phyloP scores from a whole-genome alignment of 2,888 invertebrate genomes.

The Ormyrus nitidulus region DNA sequence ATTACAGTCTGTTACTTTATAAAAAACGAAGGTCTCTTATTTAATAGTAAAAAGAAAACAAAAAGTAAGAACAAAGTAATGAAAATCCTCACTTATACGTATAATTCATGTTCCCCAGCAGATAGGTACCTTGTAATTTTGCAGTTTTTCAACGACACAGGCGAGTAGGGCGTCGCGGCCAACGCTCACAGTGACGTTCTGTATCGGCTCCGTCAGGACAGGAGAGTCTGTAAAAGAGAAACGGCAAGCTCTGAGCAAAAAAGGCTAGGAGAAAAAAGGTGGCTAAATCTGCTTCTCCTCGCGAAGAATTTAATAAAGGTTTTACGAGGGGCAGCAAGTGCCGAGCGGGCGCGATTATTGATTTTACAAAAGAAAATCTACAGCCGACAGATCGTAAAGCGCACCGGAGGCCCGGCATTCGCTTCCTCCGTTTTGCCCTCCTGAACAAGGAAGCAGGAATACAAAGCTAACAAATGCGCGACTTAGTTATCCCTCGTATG shows the following conservation, averaged over 20 bases:
- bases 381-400: slow-evolving; percentile 51
- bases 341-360: slow-evolving; percentile 48
- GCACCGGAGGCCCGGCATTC: slow-evolving; percentile 33
- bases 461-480: background rate
- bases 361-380: slow-evolving; percentile 53
- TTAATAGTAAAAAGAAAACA: no score
- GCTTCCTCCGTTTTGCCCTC: background rate
- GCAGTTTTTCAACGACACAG: slow-evolving; percentile 92
- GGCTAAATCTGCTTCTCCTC: background rate
- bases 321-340: slow-evolving; percentile 45
- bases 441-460: slow-evolving; percentile 6
- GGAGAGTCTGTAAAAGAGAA: slow-evolving; percentile 80
- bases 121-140: slow-evolving; percentile 86
- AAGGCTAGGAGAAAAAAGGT: background rate
- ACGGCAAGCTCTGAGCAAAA: background rate
- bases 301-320: slow-evolving; percentile 53
- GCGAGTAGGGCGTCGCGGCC: slow-evolving; percentile 91
- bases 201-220: slow-evolving; percentile 90
- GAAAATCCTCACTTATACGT: no score
- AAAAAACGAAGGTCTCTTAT: no score
- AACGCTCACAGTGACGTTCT: slow-evolving; percentile 92
- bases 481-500: no score
- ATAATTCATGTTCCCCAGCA: no score
- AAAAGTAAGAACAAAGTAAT: background rate
- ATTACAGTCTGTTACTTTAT: no score